Base-by-base conservation (phyloP, 2,113 vertebrate species). In the Suricata suricatta region DNA sequence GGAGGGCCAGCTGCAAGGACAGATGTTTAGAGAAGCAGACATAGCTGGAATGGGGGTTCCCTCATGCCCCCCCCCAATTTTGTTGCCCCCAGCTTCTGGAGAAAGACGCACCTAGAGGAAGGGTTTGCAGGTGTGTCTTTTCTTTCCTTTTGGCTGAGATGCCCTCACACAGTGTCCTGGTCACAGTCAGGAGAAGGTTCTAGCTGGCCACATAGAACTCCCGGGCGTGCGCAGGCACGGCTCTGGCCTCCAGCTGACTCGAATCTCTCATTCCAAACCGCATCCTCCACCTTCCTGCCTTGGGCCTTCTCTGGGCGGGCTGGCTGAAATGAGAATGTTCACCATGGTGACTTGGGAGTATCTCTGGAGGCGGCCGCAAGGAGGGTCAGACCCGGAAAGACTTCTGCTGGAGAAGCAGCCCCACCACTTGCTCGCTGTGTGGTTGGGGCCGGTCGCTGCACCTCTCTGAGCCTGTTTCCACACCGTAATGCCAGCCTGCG, bases 341-440 rank as follows among this genome's bases (percentile, higher is more conserved):
- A 31, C n/a, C 1, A 17, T 33, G 23, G 68, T 35, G 25, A 19
- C 41, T 35, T 54, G 5, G 25, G 27, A 38, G 41, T 44, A 1
- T 52, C n/a, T 9, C 3, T 10, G 72, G 38, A 38, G 19, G 47
- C 69, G 27, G 81, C 14, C 11, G 14, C 31, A 29, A 19, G 15
- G 69, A 41, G 10, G 5, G 1, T 1, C 1, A 21, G 44, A 8
- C 0, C 41, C n/a, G 27, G 38, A n/a, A 23, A 17, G 54, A 77
- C 21, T 27, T 29, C 0, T 5, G 15, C 38, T 38, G 15, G 52
- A 31, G 3, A 27, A 23, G 23, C 19, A 16, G 69, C 47, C 68
- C 57, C 3, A 3, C 13, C 41, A 14, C 33, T 19, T 33, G 4
- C 12, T 15, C 23, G 7, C 57, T 17, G 33, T 33, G 23, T 21